These are phyloP conservation scores for Endomychus coccineus DNA, from an alignment of 2,888 invertebrate species.

Conservation along the genomic window DNA sequence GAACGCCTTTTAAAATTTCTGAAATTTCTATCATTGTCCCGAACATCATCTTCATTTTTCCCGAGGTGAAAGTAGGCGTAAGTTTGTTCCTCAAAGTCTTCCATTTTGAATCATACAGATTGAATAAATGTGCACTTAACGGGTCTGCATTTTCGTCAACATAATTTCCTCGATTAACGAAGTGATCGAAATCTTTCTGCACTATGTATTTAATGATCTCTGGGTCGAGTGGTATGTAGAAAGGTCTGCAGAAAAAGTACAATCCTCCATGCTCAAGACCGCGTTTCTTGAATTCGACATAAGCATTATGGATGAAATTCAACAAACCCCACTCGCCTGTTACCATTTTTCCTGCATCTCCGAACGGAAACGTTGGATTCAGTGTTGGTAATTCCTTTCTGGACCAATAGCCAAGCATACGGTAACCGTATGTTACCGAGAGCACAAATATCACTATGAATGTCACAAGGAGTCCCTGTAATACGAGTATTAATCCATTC, in stretches of 20 bases:
- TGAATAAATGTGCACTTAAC: constrained; percentile 26
- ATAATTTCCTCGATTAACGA: constrained; percentile 33
- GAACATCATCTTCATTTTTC: constrained; percentile 44
- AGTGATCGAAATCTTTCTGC: constrained; percentile 36
- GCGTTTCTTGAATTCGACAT: constrained; percentile 17
- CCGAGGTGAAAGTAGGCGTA: constrained; percentile 32
- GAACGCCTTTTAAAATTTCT: constrained; percentile 26
- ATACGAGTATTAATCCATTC: no score
- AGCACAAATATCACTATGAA: no score
- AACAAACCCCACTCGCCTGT: constrained; percentile 21
- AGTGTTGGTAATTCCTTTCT: constrained; percentile 20
- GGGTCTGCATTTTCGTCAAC: constrained; percentile 34
- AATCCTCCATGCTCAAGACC: constrained; percentile 1
- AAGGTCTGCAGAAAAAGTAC: constrained; percentile 27
- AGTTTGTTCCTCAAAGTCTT: constrained; percentile 17
- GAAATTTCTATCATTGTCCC: constrained; percentile 31
- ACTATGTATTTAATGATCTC: constrained; percentile 35
- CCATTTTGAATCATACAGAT: constrained; percentile 17
- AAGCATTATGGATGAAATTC: constrained; percentile 20
- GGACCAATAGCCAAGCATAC: constrained; percentile 23
- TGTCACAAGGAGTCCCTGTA: no score
- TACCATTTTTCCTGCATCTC: constrained; percentile 22
- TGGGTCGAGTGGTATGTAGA: constrained; percentile 33
- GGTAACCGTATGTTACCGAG: no score
- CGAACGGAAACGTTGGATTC: constrained; percentile 26